A percentile compares a stretch with the other conserved stretches of the same genome.
Conservation (phyloP, 1,140 invertebrate species). For the Nebria ingens region DNA sequence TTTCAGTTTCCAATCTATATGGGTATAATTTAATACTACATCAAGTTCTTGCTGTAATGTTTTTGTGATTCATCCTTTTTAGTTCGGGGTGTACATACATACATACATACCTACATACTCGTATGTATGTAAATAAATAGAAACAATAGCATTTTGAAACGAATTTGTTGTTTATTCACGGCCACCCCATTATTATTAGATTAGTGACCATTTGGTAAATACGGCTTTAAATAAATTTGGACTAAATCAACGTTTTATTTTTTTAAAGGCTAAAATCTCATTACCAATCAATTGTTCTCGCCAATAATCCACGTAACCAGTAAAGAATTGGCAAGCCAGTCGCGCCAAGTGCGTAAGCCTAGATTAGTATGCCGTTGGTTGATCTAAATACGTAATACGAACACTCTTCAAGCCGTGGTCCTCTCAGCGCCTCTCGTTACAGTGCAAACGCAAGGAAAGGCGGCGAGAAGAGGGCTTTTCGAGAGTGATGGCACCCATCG, state of each 20-base stretch:
- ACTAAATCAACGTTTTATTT: conserved; percentile 1
- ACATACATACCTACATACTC: too few relatives aligned
- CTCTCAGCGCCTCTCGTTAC: too few relatives aligned
- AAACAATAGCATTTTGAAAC: too few relatives aligned
- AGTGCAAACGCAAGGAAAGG: too few relatives aligned
- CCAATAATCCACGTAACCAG: not conserved
- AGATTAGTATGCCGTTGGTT: conserved; percentile 7
- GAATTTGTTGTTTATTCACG: not conserved
- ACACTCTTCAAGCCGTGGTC: too few relatives aligned
- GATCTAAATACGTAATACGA: conserved; percentile 4
- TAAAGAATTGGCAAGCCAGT: not conserved
- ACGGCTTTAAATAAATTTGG: not conserved
- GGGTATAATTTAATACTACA: too few relatives aligned
- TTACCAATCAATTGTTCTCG: conserved; percentile 6
- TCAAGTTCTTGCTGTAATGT: too few relatives aligned
- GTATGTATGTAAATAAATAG: too few relatives aligned
- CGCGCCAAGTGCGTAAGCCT: not conserved
- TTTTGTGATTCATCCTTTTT: too few relatives aligned
- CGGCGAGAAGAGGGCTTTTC: too few relatives aligned
- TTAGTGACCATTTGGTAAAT: not conserved
- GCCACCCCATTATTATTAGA: not conserved
- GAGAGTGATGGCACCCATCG: not conserved
- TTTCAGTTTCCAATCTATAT: too few relatives aligned
- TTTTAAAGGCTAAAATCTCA: conserved; percentile 6
- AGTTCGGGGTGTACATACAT: too few relatives aligned